Base-by-base conservation (phyloP, 2,797 vertebrate genomes). In the Danio aesculapii region DNA sequence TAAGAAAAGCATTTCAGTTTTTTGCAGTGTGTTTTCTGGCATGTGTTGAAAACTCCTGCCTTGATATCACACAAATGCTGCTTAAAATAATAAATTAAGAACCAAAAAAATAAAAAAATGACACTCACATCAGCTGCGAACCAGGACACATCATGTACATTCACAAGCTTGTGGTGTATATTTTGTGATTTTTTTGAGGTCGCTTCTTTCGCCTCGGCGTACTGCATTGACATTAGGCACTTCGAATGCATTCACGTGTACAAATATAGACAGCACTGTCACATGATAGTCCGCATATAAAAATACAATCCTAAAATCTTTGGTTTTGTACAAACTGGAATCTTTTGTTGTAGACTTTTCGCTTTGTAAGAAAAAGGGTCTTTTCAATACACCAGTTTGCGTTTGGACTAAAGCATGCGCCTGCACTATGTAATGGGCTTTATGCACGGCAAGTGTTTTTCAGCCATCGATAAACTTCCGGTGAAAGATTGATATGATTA, bases 201-300 rank as follows among this genome's bases (percentile, higher is more conserved):
- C 89, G 91, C 84, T 91, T 88, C 91, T 89, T 91, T 91, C 90
- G 94, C 84, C 90, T 92, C 92, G 92, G 93, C 90, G 92, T 94
- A 94, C 86, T 81, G 93, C 89, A 92, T 94, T 94, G 92, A 94
- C 91, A 93, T 94, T 30, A 99, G 97, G 97, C 97, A 99, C 97
- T 99, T 98, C 82, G 86, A 94, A 96, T 94, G 94, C 91, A 92
- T 92, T 94, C 92, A 94, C 93, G 92, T 95, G 92, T 95, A 97
- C 95, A 97, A 95, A 97, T 93, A 96, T 92, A 95, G 90, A 95
- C 90, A 94, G 91, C 88, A 92, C 95, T 88, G 90, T 92, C 77
- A 84, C 90, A 75, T 55, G 86, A 84, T 83, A 93, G 95, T 93
- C 90, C 81, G 89, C 92, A 91, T 91, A 90, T 90, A 89, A 92